Evolutionary conservation across 1,140 invertebrate genomes (phyloP), one percentile per base, ranked within the genome.

Genomic region (Lepidotrigona ventralis): DNA sequence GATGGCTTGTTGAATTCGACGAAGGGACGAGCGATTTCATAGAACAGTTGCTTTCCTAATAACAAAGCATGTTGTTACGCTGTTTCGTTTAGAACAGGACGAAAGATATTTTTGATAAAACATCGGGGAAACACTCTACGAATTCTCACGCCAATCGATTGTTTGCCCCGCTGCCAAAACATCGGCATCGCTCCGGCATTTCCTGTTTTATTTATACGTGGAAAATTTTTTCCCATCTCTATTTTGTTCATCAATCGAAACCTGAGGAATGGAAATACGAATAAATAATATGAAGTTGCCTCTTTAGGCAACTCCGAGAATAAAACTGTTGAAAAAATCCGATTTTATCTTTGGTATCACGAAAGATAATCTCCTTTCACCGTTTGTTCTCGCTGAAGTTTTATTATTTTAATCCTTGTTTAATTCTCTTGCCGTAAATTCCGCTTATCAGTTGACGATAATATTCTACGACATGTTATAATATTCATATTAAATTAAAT

Each of bases 1-100:
- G 33, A 81, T 46, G 53, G 63, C 72, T 76, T 76, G 58, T 81
- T 76, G 72, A 76, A 81, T 69, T 68, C 53, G 53, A 69, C 19
- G 26, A 29, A n/a, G 12, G 2, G 54, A 8, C 29, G 14, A 53
- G 54, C 14, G 26, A 21, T 72, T 66, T 29, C 63, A 29, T 54
- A 11, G n/a, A 26, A 12, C 14, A n/a, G 6, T 23, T 46, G 23
- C 21, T 11, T 12, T 39, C 33, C 33, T 33, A 39, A 39, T 69
- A 69, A 15, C 23, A 33, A 1, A 2, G 11, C 23, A 1, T 4
- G 23, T 17, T 2, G 14, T 39, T 39, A 6, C 12, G 26, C 19
- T 17, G 4, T 12, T 26, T 11, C 5, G 63, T 4, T 29, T n/a
- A 46, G 46, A 23, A 71, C 19, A 23, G 0, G 8, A 46, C 14